Evolutionary conservation across 2,113 vertebrate genomes (phyloP), one percentile per base, ranked within the genome.

Genomic region (Lophura nycthemera): DNA sequence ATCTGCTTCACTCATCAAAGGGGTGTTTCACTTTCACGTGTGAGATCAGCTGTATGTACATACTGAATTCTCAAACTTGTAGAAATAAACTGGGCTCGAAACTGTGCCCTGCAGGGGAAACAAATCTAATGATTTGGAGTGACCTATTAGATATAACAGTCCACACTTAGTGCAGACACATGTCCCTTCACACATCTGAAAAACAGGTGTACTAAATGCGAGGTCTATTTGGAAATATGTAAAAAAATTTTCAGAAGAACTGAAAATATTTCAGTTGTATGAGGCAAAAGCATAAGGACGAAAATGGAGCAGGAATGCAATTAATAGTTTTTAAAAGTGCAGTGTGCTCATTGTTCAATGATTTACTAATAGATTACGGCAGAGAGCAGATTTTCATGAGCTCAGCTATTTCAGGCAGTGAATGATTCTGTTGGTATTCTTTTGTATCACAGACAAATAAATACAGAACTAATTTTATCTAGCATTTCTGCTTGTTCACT

Each of bases 41-140:
- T 71, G 83, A 67, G 76, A 83, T 47, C 59, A 54, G 42, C 63
- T 61, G 57, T 80, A 56, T 78, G 90, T 92, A 70, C 90, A 48
- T 48, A 74, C 7, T 90, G 86, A 78, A 86, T 83, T 81, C 70
- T 86, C 74, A 63, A 90, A 19, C 90, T 60, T 83, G 52, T 74
- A 74, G 86, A 88, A 96, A 95, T 86, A 90, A 94, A 86, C 60
- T 0, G 1, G 32, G 38, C 42, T 88, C 69, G 76, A 56, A 64
- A 43, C 47, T 90, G 83, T 91, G 61, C 70, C 60, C 40, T 36
- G 81, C 56, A 72, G 61, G 57, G 75, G 29, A 30, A 47, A 81
- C 95, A 95, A 95, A 95, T 94, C 47, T 74, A 91, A 83, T 92
- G 75, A 67, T 95, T n/a, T 38, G 52, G 48, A 83, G 64, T 43